phyloP scores from a whole-genome alignment of 2,888 invertebrate species.

The Meteorus cinctellus region DNA sequence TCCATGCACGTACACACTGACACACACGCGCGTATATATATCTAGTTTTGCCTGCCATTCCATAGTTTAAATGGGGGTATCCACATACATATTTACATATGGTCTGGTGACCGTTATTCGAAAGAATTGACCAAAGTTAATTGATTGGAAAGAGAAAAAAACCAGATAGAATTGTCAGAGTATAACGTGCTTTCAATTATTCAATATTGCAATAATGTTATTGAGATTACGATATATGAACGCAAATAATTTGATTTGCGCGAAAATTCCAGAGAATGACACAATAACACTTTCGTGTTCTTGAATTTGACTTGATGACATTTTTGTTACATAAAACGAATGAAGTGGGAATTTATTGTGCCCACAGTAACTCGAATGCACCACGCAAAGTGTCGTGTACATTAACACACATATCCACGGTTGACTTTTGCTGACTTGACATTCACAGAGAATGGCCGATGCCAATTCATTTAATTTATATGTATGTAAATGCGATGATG shows the following conservation, averaged over 20 bases:
- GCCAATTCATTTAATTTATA: conserved; percentile 20
- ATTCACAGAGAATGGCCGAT: not conserved
- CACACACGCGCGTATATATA: not conserved
- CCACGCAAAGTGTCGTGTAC: not conserved
- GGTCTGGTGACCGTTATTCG: conserved; percentile 1
- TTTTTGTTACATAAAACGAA: conserved; percentile 13
- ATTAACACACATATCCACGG: not conserved
- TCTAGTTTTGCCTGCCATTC: not conserved
- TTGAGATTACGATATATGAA: not conserved
- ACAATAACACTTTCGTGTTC: not conserved
- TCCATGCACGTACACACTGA: conserved; percentile 19
- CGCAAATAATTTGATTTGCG: not conserved
- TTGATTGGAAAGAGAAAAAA: not conserved
- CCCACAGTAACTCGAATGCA: conserved; percentile 20
- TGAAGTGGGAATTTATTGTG: conserved; percentile 21
- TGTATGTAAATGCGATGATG: conserved; percentile 6
- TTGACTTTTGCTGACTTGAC: conserved; percentile 13
- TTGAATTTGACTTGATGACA: conserved; percentile 1
- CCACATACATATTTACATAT: conserved; percentile 19
- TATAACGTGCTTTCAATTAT: not conserved
- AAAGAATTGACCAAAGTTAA: conserved; percentile 9
- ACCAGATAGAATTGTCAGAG: not conserved
- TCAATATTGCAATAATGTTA: not conserved
- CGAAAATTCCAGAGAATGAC: not conserved
- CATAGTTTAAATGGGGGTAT: not conserved